phyloP scores from a whole-genome alignment of 2,113 vertebrate species.

The Clarias batrachus region DNA sequence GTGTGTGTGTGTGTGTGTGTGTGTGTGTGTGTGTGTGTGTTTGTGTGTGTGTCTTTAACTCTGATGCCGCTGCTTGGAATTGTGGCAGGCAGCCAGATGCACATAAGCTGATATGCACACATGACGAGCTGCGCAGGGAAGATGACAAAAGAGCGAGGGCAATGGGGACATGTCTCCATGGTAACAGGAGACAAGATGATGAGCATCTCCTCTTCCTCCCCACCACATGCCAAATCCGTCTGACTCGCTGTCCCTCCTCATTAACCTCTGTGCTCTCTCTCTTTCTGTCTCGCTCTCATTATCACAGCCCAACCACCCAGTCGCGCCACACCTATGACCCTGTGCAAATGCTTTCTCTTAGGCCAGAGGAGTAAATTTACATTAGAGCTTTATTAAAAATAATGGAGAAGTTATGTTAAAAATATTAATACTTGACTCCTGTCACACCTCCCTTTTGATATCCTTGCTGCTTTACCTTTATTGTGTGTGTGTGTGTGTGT shows the following conservation, averaged over 20 bases:
- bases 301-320: constrained; percentile 33
- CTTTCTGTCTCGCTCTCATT: constrained; percentile 28
- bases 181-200: constrained; percentile 53
- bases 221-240: constrained; percentile 53
- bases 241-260: constrained; percentile 51
- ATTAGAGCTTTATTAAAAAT: constrained; percentile 33
- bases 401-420: constrained; percentile 22
- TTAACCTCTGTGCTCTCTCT: constrained; percentile 53
- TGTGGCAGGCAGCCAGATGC: constrained; percentile 32
- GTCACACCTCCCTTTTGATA: neutral
- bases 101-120: constrained; percentile 49
- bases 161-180: constrained; percentile 55
- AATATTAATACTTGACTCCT: constrained; percentile 5
- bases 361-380: constrained; percentile 19
- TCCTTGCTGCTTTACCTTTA: neutral
- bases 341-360: constrained; percentile 23
- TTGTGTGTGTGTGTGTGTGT: neutral
- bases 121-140: constrained; percentile 47
- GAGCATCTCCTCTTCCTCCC: constrained; percentile 47
- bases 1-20: neutral
- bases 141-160: constrained; percentile 49
- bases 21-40: neutral
- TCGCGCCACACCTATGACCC: constrained; percentile 39
- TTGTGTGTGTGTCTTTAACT: neutral
- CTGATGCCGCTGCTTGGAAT: constrained; percentile 10